Conservation (phyloP, 2,888 invertebrate genomes). For the Drosophila mimetica region DNA sequence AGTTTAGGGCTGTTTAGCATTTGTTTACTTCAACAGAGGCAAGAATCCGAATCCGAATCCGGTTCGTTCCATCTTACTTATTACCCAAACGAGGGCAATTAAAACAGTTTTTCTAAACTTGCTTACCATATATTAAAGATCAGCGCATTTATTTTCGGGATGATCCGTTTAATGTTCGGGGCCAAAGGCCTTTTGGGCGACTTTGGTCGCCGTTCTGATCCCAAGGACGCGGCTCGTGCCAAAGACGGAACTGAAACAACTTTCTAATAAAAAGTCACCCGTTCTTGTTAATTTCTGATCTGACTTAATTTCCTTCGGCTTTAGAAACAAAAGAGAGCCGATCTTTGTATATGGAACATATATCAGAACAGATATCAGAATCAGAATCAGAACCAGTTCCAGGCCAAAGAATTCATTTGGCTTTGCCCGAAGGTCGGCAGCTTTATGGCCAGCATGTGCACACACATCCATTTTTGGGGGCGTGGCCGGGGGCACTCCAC, state of each 20-base stretch:
- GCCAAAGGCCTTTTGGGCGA: constrained; percentile 65
- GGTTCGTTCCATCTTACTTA: constrained; percentile 48
- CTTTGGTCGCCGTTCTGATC: constrained; percentile 31
- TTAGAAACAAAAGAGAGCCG: constrained; percentile 49
- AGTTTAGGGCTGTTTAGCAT: constrained; percentile 62
- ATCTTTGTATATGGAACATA: constrained; percentile 9
- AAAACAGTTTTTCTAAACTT: constrained; percentile 48
- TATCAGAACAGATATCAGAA: neutral
- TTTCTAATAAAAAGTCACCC: constrained; percentile 72
- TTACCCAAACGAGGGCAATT: constrained; percentile 42
- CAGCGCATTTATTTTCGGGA: constrained; percentile 44
- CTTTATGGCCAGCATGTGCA: constrained; percentile 40
- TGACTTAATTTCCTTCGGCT: constrained; percentile 68
- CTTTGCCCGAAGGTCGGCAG: constrained; percentile 62
- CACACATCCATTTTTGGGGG: constrained; percentile 37
- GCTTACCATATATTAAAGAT: constrained; percentile 56
- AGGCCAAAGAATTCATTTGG: constrained; percentile 52
- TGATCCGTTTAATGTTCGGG: constrained; percentile 37
- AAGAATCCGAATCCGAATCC: constrained; percentile 60
- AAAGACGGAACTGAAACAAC: constrained; percentile 77
- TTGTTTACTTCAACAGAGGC: constrained; percentile 44
- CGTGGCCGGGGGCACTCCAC: constrained; percentile 35
- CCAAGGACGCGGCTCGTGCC: constrained; percentile 59
- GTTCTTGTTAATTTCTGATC: constrained; percentile 54
- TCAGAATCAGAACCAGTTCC: constrained; percentile 67